Base-by-base conservation (phyloP, 2,797 vertebrate species). In the Discoglossus pictus region DNA sequence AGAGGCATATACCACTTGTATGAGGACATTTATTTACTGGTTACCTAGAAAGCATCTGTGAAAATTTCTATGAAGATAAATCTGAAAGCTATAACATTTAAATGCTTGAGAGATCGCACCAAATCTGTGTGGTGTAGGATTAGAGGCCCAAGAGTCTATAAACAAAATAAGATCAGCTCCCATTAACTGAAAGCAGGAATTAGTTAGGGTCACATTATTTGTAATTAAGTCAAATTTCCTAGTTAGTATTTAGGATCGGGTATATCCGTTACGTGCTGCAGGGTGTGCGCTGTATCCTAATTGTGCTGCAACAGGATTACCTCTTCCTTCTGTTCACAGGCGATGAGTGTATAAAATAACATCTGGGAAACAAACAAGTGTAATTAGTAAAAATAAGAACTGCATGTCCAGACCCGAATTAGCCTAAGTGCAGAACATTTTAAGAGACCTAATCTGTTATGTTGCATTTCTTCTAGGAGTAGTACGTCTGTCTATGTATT, bases 151-250 rank as follows among this genome's bases (percentile, higher is more conserved):
- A 31, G 27, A n/a, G 27, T 31, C 27, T 31, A 31, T 4, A 31
- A 31, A 31, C 27, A 31, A 31, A 31, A 31, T 31, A 31, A 31
- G 27, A 31, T 31, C 8, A 31, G 27, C 8, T 31, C 27, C 27
- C 27, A 31, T 31, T 31, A 31, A 8, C 8, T 4, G 27, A 31
- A 4, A 80, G 80, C 77, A 73, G 27, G 72, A 76, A 80, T 83
- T 81, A 82, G 76, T 0, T 0, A 75, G 65, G 75, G 74, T 76
- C 73, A 78, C 76, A 39, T 76, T 80, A 78, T 80, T 78, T 83
- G 78, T 81, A 77, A 81, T 77, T 73, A 79, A 63, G 77, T 77
- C 76, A 78, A 74, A 72, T 70, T 79, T 73, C 73, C 65, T 80
- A 84, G 76, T 71, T 71, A 78, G 74, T 73, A 78, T 62, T 61